Evolutionary conservation across 2,888 invertebrate genomes (phyloP), one percentile per base, ranked within the genome.

Genomic region (Cryptocephalus primarius): DNA sequence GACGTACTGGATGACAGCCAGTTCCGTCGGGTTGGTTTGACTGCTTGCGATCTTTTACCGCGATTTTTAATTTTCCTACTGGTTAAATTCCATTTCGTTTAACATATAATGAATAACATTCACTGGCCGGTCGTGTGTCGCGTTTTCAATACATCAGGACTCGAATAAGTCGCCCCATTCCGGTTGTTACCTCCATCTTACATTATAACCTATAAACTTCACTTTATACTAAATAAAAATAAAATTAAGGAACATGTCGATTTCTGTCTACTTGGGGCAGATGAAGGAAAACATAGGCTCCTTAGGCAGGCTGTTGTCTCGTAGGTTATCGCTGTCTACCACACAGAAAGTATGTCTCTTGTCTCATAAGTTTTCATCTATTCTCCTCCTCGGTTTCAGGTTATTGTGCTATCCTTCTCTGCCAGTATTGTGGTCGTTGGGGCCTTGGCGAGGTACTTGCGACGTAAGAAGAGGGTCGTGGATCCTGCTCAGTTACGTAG

Each of bases 371-470:
- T 45, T 36, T 11, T 9, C 8, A 43, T 3, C 33, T 40, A 39
- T 40, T 33, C 13, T 43, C 33, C 42, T 13, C 12, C 39, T 39
- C 39, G 52, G 45, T 68, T 68, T 33, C 61, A 86, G 84, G 77
- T 86, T 48, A 76, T 85, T 47, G 71, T 85, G 60, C 76, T 85
- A 64, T 83, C 86, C 53, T 74, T 87, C 53, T 80, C 85, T 43
- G 78, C 87, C 36, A 88, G 92, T 61, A 81, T 89, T 13, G 79
- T 87, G 8, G 73, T 92, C n/a, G 78, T 93, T 39, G 87, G 88
- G 36, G 79, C 89, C 9, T 69, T 93, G 32, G 88, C 92, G 39
- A 79, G 84, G 56, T 88, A 86, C 68, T 72, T 90, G 58, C 80
- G 86, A 42, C 76, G 89, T 46, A 75, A 83, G 48, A 77, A 83